Percentiles rank a stretch among this genome's conserved stretches.
Evolutionary conservation across 2,888 invertebrate species (phyloP).

Genomic region (Nomada lathburiana): DNA sequence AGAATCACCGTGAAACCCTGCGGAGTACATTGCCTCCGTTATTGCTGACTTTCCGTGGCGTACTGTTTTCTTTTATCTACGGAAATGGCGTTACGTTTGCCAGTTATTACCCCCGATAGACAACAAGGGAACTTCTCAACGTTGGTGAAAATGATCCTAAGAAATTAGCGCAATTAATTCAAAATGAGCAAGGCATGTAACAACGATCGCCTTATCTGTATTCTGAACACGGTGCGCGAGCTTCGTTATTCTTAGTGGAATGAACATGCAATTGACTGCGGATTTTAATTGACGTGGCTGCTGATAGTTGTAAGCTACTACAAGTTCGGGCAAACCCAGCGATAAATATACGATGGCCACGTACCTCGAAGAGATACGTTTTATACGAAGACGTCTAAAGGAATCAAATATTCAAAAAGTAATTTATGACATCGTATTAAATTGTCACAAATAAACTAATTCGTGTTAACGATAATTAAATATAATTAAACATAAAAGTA

Average conservation of each 20-base stretch:
- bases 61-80: background rate
- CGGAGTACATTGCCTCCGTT: background rate
- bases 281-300: background rate
- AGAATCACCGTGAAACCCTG: slow-evolving; percentile 14
- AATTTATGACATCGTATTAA: too few relatives aligned
- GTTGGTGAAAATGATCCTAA: background rate
- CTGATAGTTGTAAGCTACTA: background rate
- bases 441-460: too few relatives aligned
- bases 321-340: background rate
- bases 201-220: background rate
- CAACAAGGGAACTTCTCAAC: background rate
- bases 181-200: background rate
- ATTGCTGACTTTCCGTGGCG: background rate
- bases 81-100: background rate
- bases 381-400: background rate
- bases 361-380: background rate
- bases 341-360: background rate
- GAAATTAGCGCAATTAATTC: slow-evolving; percentile 10
- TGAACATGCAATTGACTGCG: background rate
- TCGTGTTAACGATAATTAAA: background rate
- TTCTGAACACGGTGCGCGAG: background rate
- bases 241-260: background rate
- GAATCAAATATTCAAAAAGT: too few relatives aligned
- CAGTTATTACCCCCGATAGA: slow-evolving; percentile 12
- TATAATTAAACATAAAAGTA: background rate